A percentile compares a stretch with the other conserved stretches of the same genome.
Evolutionary conservation across 2,113 vertebrate species (phyloP).

Genomic region (Diadophis punctatus): DNA sequence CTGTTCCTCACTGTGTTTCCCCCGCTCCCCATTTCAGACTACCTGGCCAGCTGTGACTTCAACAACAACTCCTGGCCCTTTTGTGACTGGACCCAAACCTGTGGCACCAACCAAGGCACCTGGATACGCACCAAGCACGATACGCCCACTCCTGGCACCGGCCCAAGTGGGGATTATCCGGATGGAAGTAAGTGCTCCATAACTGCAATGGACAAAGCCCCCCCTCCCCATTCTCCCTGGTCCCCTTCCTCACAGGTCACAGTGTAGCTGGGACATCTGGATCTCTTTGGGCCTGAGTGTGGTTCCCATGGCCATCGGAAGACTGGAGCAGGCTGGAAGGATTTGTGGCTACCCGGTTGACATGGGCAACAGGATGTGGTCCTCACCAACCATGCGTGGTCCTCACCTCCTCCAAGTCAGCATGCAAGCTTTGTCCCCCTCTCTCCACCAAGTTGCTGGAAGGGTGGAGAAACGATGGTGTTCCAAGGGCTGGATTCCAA

Average conservation of each 20-base stretch:
- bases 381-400: background rate
- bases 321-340: background rate
- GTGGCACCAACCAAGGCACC: constrained; percentile 39
- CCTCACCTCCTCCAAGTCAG: background rate
- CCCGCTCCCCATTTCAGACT: constrained; percentile 62
- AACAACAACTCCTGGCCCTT: constrained; percentile 60
- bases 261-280: background rate
- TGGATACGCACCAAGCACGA: constrained; percentile 63
- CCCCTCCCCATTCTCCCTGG: background rate
- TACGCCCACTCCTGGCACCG: constrained; percentile 60
- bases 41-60: constrained; percentile 75
- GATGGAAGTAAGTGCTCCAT: constrained; percentile 55
- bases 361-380: no score
- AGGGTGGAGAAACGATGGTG: background rate
- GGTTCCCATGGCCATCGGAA: background rate
- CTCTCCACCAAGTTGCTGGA: background rate
- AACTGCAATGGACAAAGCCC: background rate
- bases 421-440: background rate
- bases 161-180: constrained; percentile 66
- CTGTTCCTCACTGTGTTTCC: background rate
- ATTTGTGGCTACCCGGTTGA: no score
- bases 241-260: background rate
- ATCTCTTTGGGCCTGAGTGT: background rate
- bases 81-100: constrained; percentile 77
- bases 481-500: background rate